Evolutionary conservation across 2,888 invertebrate species (phyloP).

Genomic region (Phalangium opilio): DNA sequence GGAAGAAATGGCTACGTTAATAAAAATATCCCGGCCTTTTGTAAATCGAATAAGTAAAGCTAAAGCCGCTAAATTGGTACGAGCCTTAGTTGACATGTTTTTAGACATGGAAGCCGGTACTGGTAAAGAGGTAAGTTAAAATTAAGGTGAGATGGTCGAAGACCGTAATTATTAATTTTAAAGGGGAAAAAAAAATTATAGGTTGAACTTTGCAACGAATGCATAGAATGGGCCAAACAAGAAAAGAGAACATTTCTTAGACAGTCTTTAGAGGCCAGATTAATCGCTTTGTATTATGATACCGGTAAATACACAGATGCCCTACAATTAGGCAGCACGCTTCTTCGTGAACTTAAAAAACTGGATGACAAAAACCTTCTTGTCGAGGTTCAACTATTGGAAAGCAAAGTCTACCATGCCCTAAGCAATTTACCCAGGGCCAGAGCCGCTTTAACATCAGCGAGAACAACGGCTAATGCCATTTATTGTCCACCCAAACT

Average conservation of each 20-base stretch:
- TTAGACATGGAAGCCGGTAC: slow-evolving; percentile 91
- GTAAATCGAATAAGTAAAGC: slow-evolving; percentile 91
- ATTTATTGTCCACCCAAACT: slow-evolving; percentile 98
- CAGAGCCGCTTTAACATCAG: slow-evolving; percentile 89
- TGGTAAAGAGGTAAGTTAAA: slow-evolving; percentile 61
- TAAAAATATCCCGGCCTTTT: slow-evolving; percentile 89
- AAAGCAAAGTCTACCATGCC: slow-evolving; percentile 97
- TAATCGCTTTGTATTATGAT: slow-evolving; percentile 88
- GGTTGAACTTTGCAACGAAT: slow-evolving; percentile 52
- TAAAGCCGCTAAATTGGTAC: slow-evolving; percentile 94
- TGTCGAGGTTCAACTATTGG: slow-evolving; percentile 93
- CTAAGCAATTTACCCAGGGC: slow-evolving; percentile 92
- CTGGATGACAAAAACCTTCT: slow-evolving; percentile 96
- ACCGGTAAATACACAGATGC: slow-evolving; percentile 79
- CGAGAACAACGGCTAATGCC: slow-evolving; percentile 97
- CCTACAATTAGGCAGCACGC: slow-evolving; percentile 53
- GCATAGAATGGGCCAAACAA: slow-evolving; percentile 98
- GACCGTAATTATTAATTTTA: no score
- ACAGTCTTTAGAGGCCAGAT: slow-evolving; percentile 84
- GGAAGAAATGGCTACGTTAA: slow-evolving; percentile 43
- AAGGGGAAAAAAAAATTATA: slow-evolving; percentile 22
- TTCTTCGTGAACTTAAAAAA: slow-evolving; percentile 91
- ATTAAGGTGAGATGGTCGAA: no score
- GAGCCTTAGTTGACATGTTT: slow-evolving; percentile 92
- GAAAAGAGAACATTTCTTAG: slow-evolving; percentile 92